Base-by-base conservation (phyloP, 2,888 invertebrate species). In the Mallateleia sp. region DNA sequence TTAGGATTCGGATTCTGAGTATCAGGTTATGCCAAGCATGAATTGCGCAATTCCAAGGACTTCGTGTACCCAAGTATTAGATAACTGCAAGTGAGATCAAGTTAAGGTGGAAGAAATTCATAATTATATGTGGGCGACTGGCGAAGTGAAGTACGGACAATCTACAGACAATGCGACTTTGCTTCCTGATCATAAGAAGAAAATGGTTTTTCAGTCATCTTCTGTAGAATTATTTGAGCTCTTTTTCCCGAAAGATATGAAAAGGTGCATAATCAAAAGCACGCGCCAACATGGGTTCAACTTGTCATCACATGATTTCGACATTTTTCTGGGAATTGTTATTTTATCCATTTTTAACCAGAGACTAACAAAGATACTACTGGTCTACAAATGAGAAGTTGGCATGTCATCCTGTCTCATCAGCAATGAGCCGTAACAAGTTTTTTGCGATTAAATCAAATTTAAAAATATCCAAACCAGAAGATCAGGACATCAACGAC, bases 271-370 rank as follows among this genome's bases (percentile, higher is more conserved):
- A 58, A 52, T 74, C 58, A 34, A 60, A 60, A 32, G 32, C 24
- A 64, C 66, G 52, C 22, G n/a, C 32, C 20, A 34, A 42, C 75
- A 75, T 77, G 69, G 34, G 52, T 75, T 45, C 28, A 18, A 47
- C 28, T 25, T 77, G 15, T 32, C 60, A 24, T 18, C 72, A 58
- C 7, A 47, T 62, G 60, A 88, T 72, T 79, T 85, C 20, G 71
- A 85, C 38, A 38, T 75, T 71, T 87, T 87, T 84, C 11, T 79
- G 38, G 81, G 66, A 72, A 71, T 84, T 24, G 64, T 84, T 15
- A 87, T 87, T 80, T 75, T 71, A 71, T 80, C 80, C 15, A 83
- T 69, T 47, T 66, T 79, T 34, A 87, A 83, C 47, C 54, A 47
- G 42, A 62, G 75, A 45, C 79, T 84, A 71, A 84, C 80, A 80